Percentiles rank a stretch among this genome's conserved stretches.
These are phyloP conservation scores for Tursiops truncatus DNA, from an alignment of 2,113 vertebrate species.

Conservation along the genomic window DNA sequence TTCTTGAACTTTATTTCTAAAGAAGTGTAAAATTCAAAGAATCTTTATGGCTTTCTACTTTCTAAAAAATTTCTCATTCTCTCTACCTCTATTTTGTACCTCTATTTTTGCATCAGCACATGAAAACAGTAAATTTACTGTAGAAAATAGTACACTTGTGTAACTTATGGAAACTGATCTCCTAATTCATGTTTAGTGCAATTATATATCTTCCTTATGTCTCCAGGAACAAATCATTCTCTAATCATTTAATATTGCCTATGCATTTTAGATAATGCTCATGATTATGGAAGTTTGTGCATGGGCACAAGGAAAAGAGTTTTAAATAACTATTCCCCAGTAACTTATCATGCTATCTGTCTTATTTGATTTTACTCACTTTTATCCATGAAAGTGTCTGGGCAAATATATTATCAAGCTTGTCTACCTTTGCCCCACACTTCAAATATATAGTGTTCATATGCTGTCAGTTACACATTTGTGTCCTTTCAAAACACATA, in stretches of 20 bases:
- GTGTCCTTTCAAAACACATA: slow-evolving; percentile 26
- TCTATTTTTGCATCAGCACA: background rate
- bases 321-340: background rate
- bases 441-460: slow-evolving; percentile 20
- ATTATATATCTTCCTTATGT: background rate
- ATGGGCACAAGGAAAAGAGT: background rate
- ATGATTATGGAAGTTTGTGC: background rate
- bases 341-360: background rate
- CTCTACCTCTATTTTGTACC: background rate
- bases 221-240: background rate
- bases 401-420: background rate
- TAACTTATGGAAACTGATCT: background rate
- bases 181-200: background rate
- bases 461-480: background rate
- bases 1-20: background rate
- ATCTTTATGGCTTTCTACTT: background rate
- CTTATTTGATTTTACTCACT: background rate
- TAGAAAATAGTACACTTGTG: background rate
- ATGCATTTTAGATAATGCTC: background rate
- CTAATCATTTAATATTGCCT: background rate
- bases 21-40: background rate
- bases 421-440: background rate
- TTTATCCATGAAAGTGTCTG: background rate
- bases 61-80: background rate
- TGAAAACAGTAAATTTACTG: background rate